Base-by-base conservation (phyloP, 2,113 vertebrate species). In the Pterocles burchelli region DNA sequence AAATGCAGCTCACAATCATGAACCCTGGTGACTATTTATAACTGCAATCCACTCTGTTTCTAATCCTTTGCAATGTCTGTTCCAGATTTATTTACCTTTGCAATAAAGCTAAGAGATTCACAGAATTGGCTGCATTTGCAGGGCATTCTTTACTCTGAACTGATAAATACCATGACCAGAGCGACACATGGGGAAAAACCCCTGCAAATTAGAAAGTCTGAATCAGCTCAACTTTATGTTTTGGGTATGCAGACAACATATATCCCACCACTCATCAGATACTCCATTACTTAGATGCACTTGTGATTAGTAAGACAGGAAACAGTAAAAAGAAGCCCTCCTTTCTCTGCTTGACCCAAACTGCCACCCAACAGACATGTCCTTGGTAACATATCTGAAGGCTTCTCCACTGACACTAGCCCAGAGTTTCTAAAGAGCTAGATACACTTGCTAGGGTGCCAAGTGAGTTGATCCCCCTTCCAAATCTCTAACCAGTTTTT, bases 1-100 rank as follows among this genome's bases (percentile, higher is more conserved):
- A 89, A 95, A 90, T 17, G 55, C 22, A 83, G 41, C 54, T 94
- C 59, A 65, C 31, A 81, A 45, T 67, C 72, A 78, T 6, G 38
- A 89, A 31, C 24, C 11, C 13, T 22, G 25, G 58, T 46, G 26
- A 66, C 54, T 78, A 62, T 38, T 71, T 82, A 33, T 26, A 91
- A 86, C 63, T 72, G 46, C 52, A 75, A 48, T 41, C 41, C n/a
- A 62, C 38, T 77, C 43, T 38, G 58, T 28, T 55, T 66, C 31
- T 93, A 89, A 85, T 58, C 54, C 29, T 76, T 82, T 66, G 79
- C 46, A 57, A 55, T 22, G 26, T 20, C 31, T 26, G 17, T 63
- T 58, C 22, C 1, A 8, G 49, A 89, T 72, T 75, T 68, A 87
- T 73, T 57, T 83, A 38, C 46, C 14, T 80, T 73, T 58, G 31